Percentiles rank a stretch among this genome's conserved stretches.
These are phyloP conservation scores for Drosophila kikkawai DNA, from an alignment of 1,140 invertebrate genomes.

Conservation along the genomic window DNA sequence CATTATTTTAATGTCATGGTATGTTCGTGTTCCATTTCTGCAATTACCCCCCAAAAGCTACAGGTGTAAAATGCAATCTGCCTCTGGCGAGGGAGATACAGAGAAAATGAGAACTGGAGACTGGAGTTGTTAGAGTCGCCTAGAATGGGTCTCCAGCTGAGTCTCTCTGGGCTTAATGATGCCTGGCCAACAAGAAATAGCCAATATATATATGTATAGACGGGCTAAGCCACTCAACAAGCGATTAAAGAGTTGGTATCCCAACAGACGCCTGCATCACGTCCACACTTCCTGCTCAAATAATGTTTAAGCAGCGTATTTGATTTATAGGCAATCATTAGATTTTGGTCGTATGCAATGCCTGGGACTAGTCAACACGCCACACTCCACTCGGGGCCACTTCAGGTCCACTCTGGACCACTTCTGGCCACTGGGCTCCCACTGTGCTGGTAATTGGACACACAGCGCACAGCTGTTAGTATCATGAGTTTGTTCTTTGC, in stretches of 20 bases:
- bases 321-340: conserved; percentile 83
- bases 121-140: conserved; percentile 14
- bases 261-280: conserved; percentile 67
- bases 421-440: conserved; percentile 53
- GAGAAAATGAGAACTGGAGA: conserved; percentile 18
- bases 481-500: conserved; percentile 4
- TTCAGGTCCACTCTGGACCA: conserved; percentile 20
- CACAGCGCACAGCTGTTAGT: conserved; percentile 67
- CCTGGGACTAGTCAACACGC: conserved; percentile 33
- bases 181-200: conserved; percentile 56
- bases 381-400: conserved; percentile 31
- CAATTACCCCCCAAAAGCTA: conserved; percentile 71
- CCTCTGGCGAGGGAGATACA: background rate
- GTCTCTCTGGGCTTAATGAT: conserved; percentile 63
- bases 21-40: conserved; percentile 43
- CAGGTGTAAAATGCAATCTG: conserved; percentile 81
- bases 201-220: background rate
- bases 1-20: conserved; percentile 55
- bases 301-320: conserved; percentile 79
- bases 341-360: conserved; percentile 69
- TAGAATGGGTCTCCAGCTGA: conserved; percentile 58
- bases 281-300: conserved; percentile 83
- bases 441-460: conserved; percentile 80
- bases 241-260: conserved; percentile 68
- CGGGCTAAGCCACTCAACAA: conserved; percentile 49